Conservation (phyloP, 2,797 vertebrate genomes). For the Artibeus lituratus region DNA sequence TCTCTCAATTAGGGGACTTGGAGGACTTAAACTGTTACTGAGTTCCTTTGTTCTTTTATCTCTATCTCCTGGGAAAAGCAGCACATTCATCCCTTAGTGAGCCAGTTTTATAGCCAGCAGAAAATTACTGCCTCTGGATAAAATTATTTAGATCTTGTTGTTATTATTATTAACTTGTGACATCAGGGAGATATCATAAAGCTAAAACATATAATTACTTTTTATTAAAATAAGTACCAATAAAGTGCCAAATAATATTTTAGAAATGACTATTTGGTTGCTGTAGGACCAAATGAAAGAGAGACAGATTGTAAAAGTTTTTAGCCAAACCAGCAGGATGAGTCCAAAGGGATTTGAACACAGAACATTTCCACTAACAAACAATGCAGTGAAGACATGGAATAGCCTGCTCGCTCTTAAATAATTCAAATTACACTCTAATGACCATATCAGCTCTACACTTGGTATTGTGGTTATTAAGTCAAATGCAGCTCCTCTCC, state of each 20-base stretch:
- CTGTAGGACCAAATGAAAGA: background rate
- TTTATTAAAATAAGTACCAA: conserved; percentile 27
- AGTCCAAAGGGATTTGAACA: background rate
- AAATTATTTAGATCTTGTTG: background rate
- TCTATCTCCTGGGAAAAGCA: background rate
- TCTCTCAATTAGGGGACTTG: background rate
- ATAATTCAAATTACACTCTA: background rate
- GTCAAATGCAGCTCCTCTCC: background rate
- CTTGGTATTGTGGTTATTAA: background rate
- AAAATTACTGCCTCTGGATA: conserved; percentile 11
- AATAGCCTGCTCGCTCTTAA: background rate
- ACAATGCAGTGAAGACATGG: background rate
- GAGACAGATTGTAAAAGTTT: background rate
- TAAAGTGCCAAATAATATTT: background rate
- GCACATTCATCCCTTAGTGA: background rate
- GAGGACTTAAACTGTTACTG: background rate
- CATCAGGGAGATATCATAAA: background rate
- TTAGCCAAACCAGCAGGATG: background rate
- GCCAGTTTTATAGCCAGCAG: conserved; percentile 1
- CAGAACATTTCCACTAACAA: background rate
- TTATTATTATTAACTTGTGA: background rate
- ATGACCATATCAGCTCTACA: background rate
- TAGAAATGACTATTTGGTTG: background rate
- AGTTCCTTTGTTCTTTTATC: background rate
- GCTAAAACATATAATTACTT: background rate